These are phyloP conservation scores for Nyctereutes procyonoides DNA, from an alignment of 2,113 vertebrate genomes.

Conservation along the genomic window DNA sequence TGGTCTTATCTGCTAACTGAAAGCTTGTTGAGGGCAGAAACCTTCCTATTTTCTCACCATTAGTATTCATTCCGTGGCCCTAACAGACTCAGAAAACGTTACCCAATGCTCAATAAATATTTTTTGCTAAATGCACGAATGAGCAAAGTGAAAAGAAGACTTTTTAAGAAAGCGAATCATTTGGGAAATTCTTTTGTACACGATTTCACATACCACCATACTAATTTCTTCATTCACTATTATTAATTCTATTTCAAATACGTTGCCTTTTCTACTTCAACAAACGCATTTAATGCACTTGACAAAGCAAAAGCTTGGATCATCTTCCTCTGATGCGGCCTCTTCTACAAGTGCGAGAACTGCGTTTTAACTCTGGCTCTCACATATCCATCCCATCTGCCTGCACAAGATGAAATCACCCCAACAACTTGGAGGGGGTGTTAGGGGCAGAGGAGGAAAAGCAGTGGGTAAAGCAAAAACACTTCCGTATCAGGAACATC, in stretches of 20 bases:
- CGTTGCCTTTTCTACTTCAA: slow-evolving; percentile 17
- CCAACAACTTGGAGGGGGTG: not conserved
- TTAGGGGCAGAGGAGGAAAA: not conserved
- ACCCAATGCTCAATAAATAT: not conserved
- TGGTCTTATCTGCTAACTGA: slow-evolving; percentile 35
- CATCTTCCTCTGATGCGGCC: not conserved
- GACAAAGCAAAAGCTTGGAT: slow-evolving; percentile 54
- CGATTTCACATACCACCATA: slow-evolving; percentile 44
- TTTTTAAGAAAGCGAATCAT: slow-evolving; percentile 34
- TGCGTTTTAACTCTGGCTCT: slow-evolving; percentile 64
- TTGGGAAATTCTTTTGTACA: slow-evolving; percentile 46
- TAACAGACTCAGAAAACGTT: not conserved
- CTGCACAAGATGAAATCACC: slow-evolving; percentile 35
- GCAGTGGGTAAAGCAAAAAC: not conserved
- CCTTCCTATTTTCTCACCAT: slow-evolving; percentile 37
- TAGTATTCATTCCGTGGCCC: not conserved
- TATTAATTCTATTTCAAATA: slow-evolving; percentile 39
- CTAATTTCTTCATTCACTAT: slow-evolving; percentile 39
- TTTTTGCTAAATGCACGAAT: slow-evolving; percentile 30
- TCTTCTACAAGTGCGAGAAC: slow-evolving; percentile 44
- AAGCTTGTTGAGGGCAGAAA: not conserved
- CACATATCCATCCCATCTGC: slow-evolving; percentile 5
- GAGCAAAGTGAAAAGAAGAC: slow-evolving; percentile 48
- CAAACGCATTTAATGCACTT: slow-evolving; percentile 11
- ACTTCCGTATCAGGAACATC: not conserved